Evolutionary conservation across 2,888 invertebrate species (phyloP).

Genomic region (Drosophila anceps): DNA sequence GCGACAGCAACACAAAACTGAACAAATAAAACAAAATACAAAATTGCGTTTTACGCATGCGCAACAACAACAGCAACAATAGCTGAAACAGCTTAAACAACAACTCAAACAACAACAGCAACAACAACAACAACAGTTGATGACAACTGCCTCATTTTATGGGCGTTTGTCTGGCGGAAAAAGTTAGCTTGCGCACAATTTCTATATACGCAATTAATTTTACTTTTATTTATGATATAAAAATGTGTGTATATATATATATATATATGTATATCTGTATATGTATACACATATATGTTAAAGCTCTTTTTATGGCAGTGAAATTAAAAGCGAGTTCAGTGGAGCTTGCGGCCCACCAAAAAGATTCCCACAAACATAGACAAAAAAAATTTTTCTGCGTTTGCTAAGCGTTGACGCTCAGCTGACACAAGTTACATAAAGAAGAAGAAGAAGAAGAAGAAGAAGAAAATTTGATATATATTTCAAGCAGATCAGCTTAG

Average conservation of each 20-base stretch:
- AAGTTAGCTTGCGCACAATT: slow-evolving; percentile 43
- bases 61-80: slow-evolving; percentile 13
- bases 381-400: too few species aligned
- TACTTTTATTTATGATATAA: slow-evolving; percentile 54
- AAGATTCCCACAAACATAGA: slow-evolving; percentile 22
- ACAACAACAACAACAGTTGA: slow-evolving; percentile 22
- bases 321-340: slow-evolving; percentile 41
- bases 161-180: slow-evolving; percentile 43
- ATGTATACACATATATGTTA: background rate
- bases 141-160: slow-evolving; percentile 47
- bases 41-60: slow-evolving; percentile 45
- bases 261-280: background rate
- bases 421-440: background rate
- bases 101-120: background rate
- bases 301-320: slow-evolving; percentile 35
- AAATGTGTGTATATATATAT: background rate
- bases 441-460: background rate
- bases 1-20: slow-evolving; percentile 35
- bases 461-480: background rate
- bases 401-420: slow-evolving; percentile 4
- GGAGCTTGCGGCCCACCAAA: slow-evolving; percentile 10
- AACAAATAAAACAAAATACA: slow-evolving; percentile 18
- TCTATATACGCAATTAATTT: slow-evolving; percentile 55
- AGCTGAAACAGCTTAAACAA: slow-evolving; percentile 11
- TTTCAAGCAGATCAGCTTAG: background rate